Percentiles rank a stretch among this genome's conserved stretches.
Conservation (phyloP, 2,797 vertebrate genomes). For the Philypnodon macrostomus region DNA sequence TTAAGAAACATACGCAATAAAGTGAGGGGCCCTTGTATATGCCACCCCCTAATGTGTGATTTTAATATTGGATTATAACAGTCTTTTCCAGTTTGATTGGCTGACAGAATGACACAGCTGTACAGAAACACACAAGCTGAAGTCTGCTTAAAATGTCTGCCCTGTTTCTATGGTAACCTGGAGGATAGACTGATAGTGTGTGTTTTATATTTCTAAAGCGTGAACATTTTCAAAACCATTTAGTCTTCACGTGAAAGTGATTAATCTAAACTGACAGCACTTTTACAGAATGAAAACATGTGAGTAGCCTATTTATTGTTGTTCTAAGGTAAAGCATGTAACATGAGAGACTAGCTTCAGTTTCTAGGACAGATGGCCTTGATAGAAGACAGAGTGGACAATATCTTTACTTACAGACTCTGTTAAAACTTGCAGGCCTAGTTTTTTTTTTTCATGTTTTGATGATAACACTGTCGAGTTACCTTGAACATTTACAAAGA, state of each 20-base stretch:
- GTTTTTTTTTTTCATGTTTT: neutral
- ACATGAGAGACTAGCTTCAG: constrained; percentile 40
- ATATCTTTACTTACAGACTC: constrained; percentile 16
- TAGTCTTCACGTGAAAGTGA: constrained; percentile 14
- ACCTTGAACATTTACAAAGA: neutral
- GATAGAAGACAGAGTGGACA: constrained; percentile 18
- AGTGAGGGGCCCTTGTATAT: neutral
- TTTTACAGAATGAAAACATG: constrained; percentile 11
- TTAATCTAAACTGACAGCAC: neutral
- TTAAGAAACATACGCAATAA: neutral
- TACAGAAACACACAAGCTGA: constrained; percentile 27
- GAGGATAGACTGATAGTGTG: constrained; percentile 28
- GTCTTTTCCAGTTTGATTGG: constrained; percentile 9
- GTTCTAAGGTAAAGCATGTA: constrained; percentile 36
- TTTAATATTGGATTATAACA: constrained; percentile 1
- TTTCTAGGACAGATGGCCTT: constrained; percentile 48
- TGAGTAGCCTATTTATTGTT: constrained; percentile 20
- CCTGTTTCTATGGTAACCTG: constrained; percentile 62
- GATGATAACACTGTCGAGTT: neutral
- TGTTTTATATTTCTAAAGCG: constrained; percentile 40
- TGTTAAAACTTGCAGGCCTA: constrained; percentile 1
- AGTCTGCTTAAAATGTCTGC: constrained; percentile 31
- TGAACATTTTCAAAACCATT: constrained; percentile 10
- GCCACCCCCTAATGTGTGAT: neutral
- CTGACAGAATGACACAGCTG: neutral